Percentiles rank a stretch among this genome's conserved stretches.
phyloP scores from a whole-genome alignment of 1,140 invertebrate genomes.

The Hetaerina americana region DNA sequence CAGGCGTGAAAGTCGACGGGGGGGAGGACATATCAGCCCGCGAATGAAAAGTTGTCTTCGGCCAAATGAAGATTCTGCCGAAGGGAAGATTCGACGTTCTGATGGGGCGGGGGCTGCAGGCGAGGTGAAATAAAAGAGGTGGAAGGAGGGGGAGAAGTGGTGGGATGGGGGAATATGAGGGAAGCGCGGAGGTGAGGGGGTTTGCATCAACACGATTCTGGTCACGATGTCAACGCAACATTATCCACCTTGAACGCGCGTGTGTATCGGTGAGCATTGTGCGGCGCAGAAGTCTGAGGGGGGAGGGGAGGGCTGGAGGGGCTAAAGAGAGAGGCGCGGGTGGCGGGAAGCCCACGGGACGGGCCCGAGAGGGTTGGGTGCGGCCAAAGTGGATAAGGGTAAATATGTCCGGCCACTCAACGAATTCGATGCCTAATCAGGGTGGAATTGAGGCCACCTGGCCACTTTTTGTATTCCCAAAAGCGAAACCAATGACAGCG shows the following conservation, averaged over 20 bases:
- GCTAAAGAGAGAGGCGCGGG: too few species aligned
- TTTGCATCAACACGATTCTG: neutral
- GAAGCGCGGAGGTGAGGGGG: neutral
- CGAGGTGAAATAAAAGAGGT: too few species aligned
- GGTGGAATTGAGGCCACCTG: too few species aligned
- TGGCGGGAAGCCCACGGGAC: neutral
- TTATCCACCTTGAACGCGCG: neutral
- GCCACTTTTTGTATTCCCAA: too few species aligned
- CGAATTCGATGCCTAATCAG: too few species aligned
- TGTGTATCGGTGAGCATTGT: neutral
- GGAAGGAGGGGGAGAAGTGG: neutral
- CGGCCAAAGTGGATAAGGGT: too few species aligned
- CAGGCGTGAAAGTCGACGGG: neutral
- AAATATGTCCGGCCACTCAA: too few species aligned
- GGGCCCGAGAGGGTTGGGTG: neutral
- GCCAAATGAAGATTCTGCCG: too few species aligned
- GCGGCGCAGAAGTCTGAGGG: neutral
- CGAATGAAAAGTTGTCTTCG: neutral
- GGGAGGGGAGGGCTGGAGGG: neutral
- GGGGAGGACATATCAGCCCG: neutral
- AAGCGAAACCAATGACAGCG: too few species aligned
- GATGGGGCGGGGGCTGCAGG: neutral
- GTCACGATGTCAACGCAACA: neutral
- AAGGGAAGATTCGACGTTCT: too few species aligned
- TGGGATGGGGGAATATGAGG: neutral